These are phyloP conservation scores for Drosophila chauvacae DNA, from an alignment of 1,140 invertebrate species.

Conservation along the genomic window DNA sequence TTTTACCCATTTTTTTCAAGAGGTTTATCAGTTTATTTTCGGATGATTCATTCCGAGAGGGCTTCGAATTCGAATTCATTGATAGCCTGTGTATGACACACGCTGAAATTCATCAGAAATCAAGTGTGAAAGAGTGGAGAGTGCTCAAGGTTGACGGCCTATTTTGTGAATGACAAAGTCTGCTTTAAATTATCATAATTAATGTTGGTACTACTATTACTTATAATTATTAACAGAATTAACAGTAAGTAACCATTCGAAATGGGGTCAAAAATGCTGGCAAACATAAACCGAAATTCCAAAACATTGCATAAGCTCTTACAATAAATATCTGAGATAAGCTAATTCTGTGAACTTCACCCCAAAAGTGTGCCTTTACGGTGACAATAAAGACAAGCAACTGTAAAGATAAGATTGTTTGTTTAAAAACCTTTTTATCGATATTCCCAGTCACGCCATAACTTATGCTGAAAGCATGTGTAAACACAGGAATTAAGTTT, in stretches of 20 bases:
- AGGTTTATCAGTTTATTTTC: constrained; percentile 58
- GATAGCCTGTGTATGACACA: constrained; percentile 41
- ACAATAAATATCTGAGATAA: constrained; percentile 15
- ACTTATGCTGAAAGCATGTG: constrained; percentile 20
- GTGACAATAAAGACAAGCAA: neutral
- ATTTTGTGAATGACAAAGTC: constrained; percentile 9
- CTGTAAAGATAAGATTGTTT: constrained; percentile 32
- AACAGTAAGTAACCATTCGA: neutral
- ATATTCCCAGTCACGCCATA: constrained; percentile 17
- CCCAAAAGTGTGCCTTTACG: constrained; percentile 11
- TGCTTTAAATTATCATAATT: constrained; percentile 3
- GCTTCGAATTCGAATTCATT: constrained; percentile 17
- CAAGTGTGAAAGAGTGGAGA: constrained; percentile 21
- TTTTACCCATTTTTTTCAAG: constrained; percentile 36
- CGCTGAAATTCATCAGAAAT: constrained; percentile 48
- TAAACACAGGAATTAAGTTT: constrained; percentile 40
- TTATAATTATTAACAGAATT: neutral
- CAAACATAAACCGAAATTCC: constrained; percentile 27
- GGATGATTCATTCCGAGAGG: constrained; percentile 48
- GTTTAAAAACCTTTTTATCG: constrained; percentile 5
- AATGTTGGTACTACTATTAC: neutral
- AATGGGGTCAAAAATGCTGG: neutral
- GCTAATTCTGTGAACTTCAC: constrained; percentile 25
- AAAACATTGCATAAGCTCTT: constrained; percentile 22
- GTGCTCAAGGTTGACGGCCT: constrained; percentile 21